Evolutionary conservation across 1,140 invertebrate species (phyloP).

Genomic region (Leucophenga varia): DNA sequence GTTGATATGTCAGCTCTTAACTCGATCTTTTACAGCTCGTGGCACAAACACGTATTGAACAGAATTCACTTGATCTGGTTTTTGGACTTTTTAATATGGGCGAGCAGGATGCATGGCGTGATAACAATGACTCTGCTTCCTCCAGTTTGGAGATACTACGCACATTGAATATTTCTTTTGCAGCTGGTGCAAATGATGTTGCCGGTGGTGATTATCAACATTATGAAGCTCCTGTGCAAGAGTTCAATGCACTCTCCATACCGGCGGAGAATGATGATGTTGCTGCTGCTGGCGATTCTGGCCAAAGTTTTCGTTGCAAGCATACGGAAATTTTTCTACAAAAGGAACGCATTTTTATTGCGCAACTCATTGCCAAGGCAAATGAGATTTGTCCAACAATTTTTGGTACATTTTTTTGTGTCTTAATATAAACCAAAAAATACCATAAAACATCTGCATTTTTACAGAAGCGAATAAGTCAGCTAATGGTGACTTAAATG

Average conservation of each 20-base stretch:
- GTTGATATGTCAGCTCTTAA: no score
- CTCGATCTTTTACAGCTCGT: constrained; percentile 49
- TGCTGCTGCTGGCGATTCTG: constrained; percentile 32
- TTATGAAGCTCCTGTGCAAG: constrained; percentile 32
- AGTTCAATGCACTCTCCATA: constrained; percentile 27
- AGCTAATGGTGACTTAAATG: constrained; percentile 33
- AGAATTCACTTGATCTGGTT: constrained; percentile 40
- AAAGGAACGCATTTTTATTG: constrained; percentile 44
- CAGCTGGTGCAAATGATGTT: constrained; percentile 4
- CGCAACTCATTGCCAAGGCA: constrained; percentile 43
- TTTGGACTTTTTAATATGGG: constrained; percentile 53
- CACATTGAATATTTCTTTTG: constrained; percentile 42
- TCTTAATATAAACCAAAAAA: no score
- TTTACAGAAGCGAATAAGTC: constrained; percentile 54
- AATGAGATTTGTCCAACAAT: constrained; percentile 46
- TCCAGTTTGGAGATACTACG: constrained; percentile 48
- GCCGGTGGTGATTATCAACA: constrained; percentile 38
- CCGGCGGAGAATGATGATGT: background rate
- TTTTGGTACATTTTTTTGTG: constrained; percentile 34
- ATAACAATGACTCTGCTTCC: constrained; percentile 41
- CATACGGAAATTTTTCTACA: constrained; percentile 52
- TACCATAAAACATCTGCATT: no score
- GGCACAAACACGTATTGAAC: constrained; percentile 41
- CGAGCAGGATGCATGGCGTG: constrained; percentile 45
- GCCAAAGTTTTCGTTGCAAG: constrained; percentile 55